Conservation (phyloP, 2,888 invertebrate species). For the Spisula solida region DNA sequence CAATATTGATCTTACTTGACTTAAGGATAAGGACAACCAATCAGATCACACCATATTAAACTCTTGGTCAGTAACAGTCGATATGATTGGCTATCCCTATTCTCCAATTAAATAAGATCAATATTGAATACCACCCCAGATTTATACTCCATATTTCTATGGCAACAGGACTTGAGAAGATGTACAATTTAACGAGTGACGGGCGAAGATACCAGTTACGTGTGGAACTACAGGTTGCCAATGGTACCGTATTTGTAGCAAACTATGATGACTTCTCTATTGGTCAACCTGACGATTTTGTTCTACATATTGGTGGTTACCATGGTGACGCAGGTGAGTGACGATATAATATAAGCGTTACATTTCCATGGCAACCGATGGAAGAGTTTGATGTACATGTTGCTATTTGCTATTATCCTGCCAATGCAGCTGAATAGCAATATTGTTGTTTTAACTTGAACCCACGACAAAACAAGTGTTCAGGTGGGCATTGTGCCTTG, state of each 20-base stretch:
- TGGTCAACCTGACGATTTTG: constrained; percentile 49
- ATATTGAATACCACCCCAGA: too few species aligned
- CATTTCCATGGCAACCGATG: not conserved
- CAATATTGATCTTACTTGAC: too few species aligned
- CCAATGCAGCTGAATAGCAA: not conserved
- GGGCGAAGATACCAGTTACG: constrained; percentile 60
- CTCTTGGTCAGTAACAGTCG: too few species aligned
- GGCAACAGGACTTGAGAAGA: constrained; percentile 56
- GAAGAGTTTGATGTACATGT: not conserved
- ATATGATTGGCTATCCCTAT: too few species aligned
- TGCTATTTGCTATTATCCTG: not conserved
- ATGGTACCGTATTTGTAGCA: constrained; percentile 46
- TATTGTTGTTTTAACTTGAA: too few species aligned
- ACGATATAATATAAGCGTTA: not conserved
- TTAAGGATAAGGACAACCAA: too few species aligned
- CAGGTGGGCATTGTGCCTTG: too few species aligned
- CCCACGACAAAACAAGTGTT: too few species aligned
- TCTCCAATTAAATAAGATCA: too few species aligned
- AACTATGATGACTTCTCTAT: constrained; percentile 62
- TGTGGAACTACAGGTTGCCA: constrained; percentile 50
- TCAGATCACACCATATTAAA: too few species aligned
- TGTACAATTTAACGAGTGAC: constrained; percentile 59
- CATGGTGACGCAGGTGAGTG: constrained; percentile 56
- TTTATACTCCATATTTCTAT: too few species aligned
- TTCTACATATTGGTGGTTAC: constrained; percentile 47